Base-by-base conservation (phyloP, 2,888 invertebrate species). In the Gari tellinella region DNA sequence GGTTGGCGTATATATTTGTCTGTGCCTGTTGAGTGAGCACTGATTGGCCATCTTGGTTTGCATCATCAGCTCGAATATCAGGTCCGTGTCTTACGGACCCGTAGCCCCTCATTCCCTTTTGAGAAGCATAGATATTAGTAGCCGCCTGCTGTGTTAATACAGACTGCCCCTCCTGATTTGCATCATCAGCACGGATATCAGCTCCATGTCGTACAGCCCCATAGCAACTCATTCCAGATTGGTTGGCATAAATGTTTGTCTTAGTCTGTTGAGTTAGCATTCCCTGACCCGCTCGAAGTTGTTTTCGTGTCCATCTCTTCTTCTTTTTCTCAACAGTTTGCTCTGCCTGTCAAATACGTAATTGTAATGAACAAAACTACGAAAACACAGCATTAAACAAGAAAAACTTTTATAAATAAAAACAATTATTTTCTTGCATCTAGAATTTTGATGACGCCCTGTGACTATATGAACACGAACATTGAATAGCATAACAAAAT, bases 181-280 rank as follows among this genome's bases (percentile, higher is more conserved):
- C 75, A 25, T 89, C 88, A 53, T 91, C 91, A 21, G 88, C 86
- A 37, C 85, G 65, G 72, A 91, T 91, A 73, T 91, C 91, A 23
- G 91, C 86, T 40, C 90, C 89, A 75, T 91, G 91, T 17, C 89
- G 76, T 2, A 81, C 79, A n/a, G 86, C 83, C 1, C 88, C 87
- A 14, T 86, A 78, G 10, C 68, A 66, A 10, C 90, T 91, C 89
- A 90, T 91, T 19, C 91, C 91, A 7, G 83, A 55, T 77, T 91
- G 91, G 45, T 87, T 88, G 46, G 91, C 91, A 48, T 84, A 86
- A 67, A 91, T 90, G 82, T 91, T 91, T 19, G 89, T 89, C 46
- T 91, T 91, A 15, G 88, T 83, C 65, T 91, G 91, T 41, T 72
- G 74, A 21, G 73, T 74, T 4, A 78, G 67, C 8, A 74, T 40